Percentiles rank a stretch among this genome's conserved stretches.
Evolutionary conservation across 2,113 vertebrate genomes (phyloP).

Genomic region (Syrmaticus mikado): DNA sequence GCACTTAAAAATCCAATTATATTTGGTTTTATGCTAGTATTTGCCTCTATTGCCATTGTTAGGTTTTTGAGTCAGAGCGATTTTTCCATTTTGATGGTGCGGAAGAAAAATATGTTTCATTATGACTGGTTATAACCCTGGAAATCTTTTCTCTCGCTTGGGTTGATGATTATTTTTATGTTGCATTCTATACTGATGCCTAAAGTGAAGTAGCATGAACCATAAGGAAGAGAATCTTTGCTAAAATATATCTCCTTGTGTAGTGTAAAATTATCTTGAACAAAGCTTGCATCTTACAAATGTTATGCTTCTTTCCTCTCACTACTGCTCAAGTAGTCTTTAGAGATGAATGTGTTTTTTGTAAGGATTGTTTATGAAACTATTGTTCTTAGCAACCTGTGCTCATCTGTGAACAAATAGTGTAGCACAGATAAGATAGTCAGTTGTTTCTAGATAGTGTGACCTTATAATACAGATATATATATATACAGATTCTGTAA

Average conservation of each 20-base stretch:
- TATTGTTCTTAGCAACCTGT: background rate
- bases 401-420: constrained; percentile 1
- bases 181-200: background rate
- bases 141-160: constrained; percentile 54
- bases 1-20: constrained; percentile 51
- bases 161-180: background rate
- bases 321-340: background rate
- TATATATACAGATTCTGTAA: background rate
- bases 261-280: background rate
- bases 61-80: constrained; percentile 27
- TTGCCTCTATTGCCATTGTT: constrained; percentile 33
- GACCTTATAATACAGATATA: constrained; percentile 25
- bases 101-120: constrained; percentile 54
- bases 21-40: constrained; percentile 36
- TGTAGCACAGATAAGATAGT: background rate
- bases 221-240: constrained; percentile 12
- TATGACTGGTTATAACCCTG: constrained; percentile 61
- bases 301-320: rapidly evolving
- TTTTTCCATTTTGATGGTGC: constrained; percentile 38
- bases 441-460: background rate
- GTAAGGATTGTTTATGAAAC: background rate
- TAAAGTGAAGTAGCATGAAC: constrained; percentile 46
- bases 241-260: background rate
- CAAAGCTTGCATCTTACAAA: background rate
- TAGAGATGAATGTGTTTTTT: constrained; percentile 11